These are phyloP conservation scores for Andricus grossulariae DNA, from an alignment of 1,140 invertebrate species.

Conservation along the genomic window DNA sequence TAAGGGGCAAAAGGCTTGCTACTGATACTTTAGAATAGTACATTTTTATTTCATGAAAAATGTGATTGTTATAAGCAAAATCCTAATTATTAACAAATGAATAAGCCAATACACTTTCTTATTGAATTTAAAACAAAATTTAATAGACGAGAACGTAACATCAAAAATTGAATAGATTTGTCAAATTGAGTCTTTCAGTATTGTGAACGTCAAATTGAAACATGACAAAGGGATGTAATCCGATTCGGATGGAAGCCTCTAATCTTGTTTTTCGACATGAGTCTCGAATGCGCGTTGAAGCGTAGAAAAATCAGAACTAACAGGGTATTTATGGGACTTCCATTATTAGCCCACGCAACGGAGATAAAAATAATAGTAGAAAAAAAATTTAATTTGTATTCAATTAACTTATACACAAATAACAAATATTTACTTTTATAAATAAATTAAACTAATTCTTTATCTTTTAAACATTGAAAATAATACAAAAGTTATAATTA, in stretches of 20 bases:
- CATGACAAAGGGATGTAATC: constrained; percentile 30
- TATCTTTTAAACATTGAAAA: neutral
- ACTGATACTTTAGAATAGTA: too few species aligned
- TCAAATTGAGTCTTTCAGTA: constrained; percentile 6
- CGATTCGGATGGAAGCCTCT: constrained; percentile 24
- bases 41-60: too few species aligned
- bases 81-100: too few species aligned
- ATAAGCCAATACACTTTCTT: too few species aligned
- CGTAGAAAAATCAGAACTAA: constrained; percentile 26
- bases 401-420: neutral
- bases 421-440: neutral
- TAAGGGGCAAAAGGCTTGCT: too few species aligned
- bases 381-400: constrained; percentile 1
- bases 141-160: too few species aligned
- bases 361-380: neutral
- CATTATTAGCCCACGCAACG: constrained; percentile 19
- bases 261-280: constrained; percentile 27
- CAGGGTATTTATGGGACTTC: constrained; percentile 29
- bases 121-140: too few species aligned
- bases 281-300: constrained; percentile 16
- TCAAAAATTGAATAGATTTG: neutral
- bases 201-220: constrained; percentile 16
- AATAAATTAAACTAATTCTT: neutral
- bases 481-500: neutral
- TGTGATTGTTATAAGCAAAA: too few species aligned